Evolutionary conservation across 2,888 invertebrate genomes (phyloP), one percentile per base, ranked within the genome.

Genomic region (Bellardia pandia): DNA sequence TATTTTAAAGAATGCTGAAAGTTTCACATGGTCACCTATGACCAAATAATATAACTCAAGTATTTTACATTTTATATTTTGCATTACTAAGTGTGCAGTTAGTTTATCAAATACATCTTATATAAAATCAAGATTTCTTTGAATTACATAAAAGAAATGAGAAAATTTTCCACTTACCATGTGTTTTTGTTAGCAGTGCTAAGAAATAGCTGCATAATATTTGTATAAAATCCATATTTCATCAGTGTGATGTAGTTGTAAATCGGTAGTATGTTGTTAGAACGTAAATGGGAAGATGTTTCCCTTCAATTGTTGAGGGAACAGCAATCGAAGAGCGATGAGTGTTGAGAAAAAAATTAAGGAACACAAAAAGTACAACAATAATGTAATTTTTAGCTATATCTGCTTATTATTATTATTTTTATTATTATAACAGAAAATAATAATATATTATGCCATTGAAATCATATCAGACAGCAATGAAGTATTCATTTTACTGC

Each of bases 141-240:
- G 42, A 66, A 66, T 66, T 13, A 0, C 13, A 45, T 60, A 48
- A 51, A 40, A 33, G 68, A 68, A 62, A 45, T 60, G 45, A 42
- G 45, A 48, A 53, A 64, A 64, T 2, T 13, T 62, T 62, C 2
- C 69, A 91, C 92, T 92, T 90, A 93, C 92, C 93, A 91, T 92
- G 91, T 90, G 91, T 92, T 89, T 91, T 90, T 85, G 91, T 90
- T 84, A 93, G 89, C 72, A 93, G 91, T 89, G 92, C 89, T 80
- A 93, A 90, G 86, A 91, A 90, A 85, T 90, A 92, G 89, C 91
- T 92, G 89, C 92, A 92, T 88, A 92, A 90, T 88, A 91, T 89
- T 90, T 92, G 92, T 89, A 90, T 90, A 89, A 91, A 89, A 90
- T 92, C 93, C 92, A 92, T 92, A 88, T 92, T 92, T 91, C 90